Evolutionary conservation across 2,888 invertebrate species (phyloP), one percentile per base, ranked within the genome.

Genomic region (Hydrotaea cyrtoneurina): DNA sequence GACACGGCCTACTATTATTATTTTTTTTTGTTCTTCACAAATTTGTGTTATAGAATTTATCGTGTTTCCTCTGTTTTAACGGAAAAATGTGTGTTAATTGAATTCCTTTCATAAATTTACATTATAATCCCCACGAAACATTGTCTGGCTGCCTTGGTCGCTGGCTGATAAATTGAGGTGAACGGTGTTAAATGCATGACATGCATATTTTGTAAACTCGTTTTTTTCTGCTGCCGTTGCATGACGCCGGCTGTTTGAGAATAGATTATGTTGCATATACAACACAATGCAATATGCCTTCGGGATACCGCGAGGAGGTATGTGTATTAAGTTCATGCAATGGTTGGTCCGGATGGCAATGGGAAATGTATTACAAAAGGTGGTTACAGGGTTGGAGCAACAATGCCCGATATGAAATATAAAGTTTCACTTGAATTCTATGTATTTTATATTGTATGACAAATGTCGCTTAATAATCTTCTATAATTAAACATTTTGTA

Each of bases 21-120:
- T n/a, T n/a, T n/a, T n/a, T n/a, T n/a, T n/a, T n/a, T n/a, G n/a
- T n/a, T n/a, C n/a, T n/a, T n/a, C n/a, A n/a, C n/a, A n/a, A n/a
- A 31, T 31, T 7, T 7, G 31, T 31, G 7, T 7, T 7, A 31
- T 31, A 7, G 31, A 31, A 31, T 4, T 31, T 31, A 31, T 31
- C 31, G 31, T 31, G 7, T 31, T 31, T 7, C 31, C 31, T 7
- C 1, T n/a, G 0, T 50, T 50, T 50, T 50, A n/a, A 50, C 13
- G 50, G 50, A 50, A 7, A 50, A 50, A 50, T 59, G 26, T 59
- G 19, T 26, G 59, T 26, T 59, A 59, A 59, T 59, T 59, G 59
- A 59, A 15, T 59, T 59, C 26, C 26, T 59, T 59, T 26, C 26
- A 59, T 59, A 59, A 26, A 59, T 59, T 59, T 59, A 59, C 59